phyloP scores from a whole-genome alignment of 2,113 vertebrate species.

The Coturnix japonica region DNA sequence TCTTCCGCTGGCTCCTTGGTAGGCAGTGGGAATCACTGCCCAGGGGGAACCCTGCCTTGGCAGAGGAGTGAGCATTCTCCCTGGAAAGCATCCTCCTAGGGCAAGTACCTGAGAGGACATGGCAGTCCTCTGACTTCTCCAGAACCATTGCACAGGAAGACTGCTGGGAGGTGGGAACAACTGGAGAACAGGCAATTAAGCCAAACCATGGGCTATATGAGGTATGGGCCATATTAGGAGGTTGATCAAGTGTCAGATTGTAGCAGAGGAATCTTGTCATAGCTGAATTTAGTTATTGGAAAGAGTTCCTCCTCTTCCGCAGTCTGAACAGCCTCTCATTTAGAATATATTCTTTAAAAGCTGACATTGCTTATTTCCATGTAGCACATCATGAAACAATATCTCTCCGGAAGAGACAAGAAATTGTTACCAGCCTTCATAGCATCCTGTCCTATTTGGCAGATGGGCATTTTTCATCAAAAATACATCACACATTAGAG shows the following conservation, averaged over 20 bases:
- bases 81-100: background rate
- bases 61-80: background rate
- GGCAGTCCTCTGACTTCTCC: background rate
- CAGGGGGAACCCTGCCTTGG: background rate
- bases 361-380: background rate
- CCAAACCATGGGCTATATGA: background rate
- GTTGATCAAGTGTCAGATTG: background rate
- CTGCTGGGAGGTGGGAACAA: background rate
- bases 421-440: background rate
- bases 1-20: background rate
- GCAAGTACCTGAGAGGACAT: rapidly evolving
- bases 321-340: background rate
- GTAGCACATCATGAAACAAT: background rate
- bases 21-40: background rate
- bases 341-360: background rate
- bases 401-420: background rate
- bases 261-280: background rate
- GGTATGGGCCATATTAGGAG: background rate
- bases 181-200: background rate
- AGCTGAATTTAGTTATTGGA: background rate
- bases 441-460: rapidly evolving
- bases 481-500: background rate
- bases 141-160: background rate
- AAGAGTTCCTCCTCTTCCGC: background rate
- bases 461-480: background rate